A percentile compares a stretch with the other conserved stretches of the same genome.
phyloP scores from a whole-genome alignment of 2,113 vertebrate genomes.

The Lethenteron reissneri region DNA sequence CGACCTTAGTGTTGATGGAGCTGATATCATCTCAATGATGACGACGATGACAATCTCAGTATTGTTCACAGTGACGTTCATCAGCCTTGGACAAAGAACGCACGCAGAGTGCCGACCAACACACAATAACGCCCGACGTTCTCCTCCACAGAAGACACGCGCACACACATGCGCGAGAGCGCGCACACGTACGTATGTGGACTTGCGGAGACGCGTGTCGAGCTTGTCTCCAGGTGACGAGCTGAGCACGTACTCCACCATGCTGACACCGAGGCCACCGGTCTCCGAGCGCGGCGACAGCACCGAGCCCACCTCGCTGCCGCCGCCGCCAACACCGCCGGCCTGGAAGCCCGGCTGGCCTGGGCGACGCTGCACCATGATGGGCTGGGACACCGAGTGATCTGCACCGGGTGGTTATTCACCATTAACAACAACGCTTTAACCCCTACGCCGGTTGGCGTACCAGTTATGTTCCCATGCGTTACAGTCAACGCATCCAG shows the following conservation, averaged over 20 bases:
- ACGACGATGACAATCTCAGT: no score
- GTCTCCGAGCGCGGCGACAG: constrained; percentile 92
- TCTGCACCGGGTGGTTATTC: constrained; percentile 24
- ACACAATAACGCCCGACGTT: no score
- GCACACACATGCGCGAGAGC: neutral
- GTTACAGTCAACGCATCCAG: no score
- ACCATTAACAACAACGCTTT: no score
- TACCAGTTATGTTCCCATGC: no score
- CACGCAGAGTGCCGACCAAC: no score
- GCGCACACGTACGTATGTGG: constrained; percentile 44
- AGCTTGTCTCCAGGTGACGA: constrained; percentile 96
- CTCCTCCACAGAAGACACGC: neutral
- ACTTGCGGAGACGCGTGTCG: constrained; percentile 80
- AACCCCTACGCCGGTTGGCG: no score
- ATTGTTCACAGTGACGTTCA: no score
- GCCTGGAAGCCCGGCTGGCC: constrained; percentile 90
- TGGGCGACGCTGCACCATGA: constrained; percentile 94
- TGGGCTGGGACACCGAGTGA: constrained; percentile 95
- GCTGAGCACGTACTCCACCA: constrained; percentile 98
- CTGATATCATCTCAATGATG: no score
- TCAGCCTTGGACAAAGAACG: no score
- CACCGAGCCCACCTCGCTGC: constrained; percentile 77
- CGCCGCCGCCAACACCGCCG: constrained; percentile 80
- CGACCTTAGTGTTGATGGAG: no score
- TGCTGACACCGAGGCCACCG: constrained; percentile 90